Conservation (phyloP, 2,888 invertebrate genomes). For the Philhelius pedissequus region DNA sequence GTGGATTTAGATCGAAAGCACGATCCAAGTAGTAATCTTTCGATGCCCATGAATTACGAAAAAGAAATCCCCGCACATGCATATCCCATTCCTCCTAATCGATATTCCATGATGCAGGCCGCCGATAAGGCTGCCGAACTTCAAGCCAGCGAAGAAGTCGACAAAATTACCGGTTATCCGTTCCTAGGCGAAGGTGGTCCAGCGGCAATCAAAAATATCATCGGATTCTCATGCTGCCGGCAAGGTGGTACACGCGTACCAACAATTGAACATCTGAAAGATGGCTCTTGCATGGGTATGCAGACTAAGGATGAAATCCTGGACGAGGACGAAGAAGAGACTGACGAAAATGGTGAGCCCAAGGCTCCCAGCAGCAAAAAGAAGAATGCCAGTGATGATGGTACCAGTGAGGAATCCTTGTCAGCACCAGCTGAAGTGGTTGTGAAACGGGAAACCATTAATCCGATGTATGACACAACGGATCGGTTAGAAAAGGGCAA, state of each 20-base stretch:
- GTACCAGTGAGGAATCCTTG: constrained; percentile 67
- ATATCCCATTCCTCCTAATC: constrained; percentile 78
- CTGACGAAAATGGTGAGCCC: constrained; percentile 79
- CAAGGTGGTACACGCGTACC: constrained; percentile 87
- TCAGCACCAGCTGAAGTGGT: constrained; percentile 73
- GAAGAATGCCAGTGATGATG: constrained; percentile 74
- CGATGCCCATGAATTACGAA: constrained; percentile 78
- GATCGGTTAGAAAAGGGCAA: constrained; percentile 79
- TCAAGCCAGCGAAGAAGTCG: constrained; percentile 70
- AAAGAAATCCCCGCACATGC: constrained; percentile 79
- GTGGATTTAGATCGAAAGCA: constrained; percentile 77
- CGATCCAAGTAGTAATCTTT: constrained; percentile 76
- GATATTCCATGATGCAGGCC: constrained; percentile 70
- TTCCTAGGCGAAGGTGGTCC: constrained; percentile 87
- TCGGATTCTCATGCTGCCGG: constrained; percentile 87
- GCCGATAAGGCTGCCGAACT: constrained; percentile 69
- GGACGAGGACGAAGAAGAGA: constrained; percentile 81
- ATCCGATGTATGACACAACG: constrained; percentile 78
- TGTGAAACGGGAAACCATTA: constrained; percentile 79
- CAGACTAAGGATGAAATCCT: constrained; percentile 86
- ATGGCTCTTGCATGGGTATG: constrained; percentile 86
- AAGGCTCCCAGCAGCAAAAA: constrained; percentile 74
- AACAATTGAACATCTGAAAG: constrained; percentile 86
- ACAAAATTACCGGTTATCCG: constrained; percentile 78
- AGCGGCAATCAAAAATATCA: constrained; percentile 81